Percentiles rank a stretch among this genome's conserved stretches.
phyloP scores from a whole-genome alignment of 1,140 invertebrate species.

The Drosophila burlai region DNA sequence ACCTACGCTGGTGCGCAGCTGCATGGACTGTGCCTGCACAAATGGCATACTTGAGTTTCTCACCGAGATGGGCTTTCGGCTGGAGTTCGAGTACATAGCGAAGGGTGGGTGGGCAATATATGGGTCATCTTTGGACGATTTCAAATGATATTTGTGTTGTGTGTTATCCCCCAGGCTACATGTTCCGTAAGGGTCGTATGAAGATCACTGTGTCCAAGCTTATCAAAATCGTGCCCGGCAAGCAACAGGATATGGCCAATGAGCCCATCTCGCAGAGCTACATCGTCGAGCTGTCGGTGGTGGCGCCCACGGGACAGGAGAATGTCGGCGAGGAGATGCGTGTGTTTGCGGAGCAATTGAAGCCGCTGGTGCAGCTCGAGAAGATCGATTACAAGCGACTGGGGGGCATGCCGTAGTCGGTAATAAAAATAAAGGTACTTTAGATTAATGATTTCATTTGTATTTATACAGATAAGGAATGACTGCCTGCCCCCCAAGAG shows the following conservation, averaged over 20 bases:
- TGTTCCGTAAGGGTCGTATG: conserved; percentile 98
- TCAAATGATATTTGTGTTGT: no score
- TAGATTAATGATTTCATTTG: conserved; percentile 8
- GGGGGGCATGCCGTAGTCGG: conserved; percentile 86
- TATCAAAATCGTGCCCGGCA: conserved; percentile 92
- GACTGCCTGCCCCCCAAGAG: neutral
- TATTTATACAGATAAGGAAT: conserved; percentile 2
- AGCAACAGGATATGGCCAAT: conserved; percentile 88
- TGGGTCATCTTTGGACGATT: fast-evolving
- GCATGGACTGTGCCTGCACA: conserved; percentile 96
- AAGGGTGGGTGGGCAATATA: conserved; percentile 89
- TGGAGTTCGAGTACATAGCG: conserved; percentile 97
- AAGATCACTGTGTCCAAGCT: conserved; percentile 98
- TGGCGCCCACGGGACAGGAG: conserved; percentile 96
- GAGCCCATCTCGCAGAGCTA: conserved; percentile 97
- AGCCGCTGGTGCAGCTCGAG: conserved; percentile 95
- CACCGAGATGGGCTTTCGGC: conserved; percentile 94
- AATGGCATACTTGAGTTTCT: conserved; percentile 96
- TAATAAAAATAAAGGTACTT: neutral
- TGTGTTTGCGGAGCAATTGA: conserved; percentile 97
- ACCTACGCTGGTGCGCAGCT: conserved; percentile 95
- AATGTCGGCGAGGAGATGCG: conserved; percentile 98
- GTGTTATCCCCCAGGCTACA: conserved; percentile 88
- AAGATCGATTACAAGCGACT: conserved; percentile 95
- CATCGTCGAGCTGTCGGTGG: conserved; percentile 96